Conservation (phyloP, 2,113 vertebrate species). For the Podarcis raffonei region DNA sequence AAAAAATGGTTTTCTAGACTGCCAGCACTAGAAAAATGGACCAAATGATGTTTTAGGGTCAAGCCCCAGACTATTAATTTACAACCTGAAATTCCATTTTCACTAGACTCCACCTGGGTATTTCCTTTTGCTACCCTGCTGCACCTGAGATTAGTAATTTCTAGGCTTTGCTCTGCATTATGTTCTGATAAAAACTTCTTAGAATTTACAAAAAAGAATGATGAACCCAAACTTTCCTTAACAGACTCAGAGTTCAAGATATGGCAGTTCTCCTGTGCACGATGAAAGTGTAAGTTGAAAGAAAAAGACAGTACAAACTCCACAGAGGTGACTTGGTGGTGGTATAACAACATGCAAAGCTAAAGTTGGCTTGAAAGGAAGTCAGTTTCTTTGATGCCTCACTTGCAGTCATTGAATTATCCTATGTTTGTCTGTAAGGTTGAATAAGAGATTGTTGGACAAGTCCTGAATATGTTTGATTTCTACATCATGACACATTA, state of each 20-base stretch:
- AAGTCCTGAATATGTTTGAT: conserved; percentile 2
- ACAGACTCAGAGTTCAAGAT: conserved; percentile 61
- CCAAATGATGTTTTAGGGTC: neutral
- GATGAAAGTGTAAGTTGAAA: conserved; percentile 49
- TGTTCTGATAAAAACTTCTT: neutral
- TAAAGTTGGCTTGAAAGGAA: neutral
- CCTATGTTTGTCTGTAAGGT: neutral
- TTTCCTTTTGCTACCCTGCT: neutral
- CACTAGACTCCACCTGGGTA: neutral
- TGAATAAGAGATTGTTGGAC: neutral
- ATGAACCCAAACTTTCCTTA: conserved; percentile 30
- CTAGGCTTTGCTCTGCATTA: neutral
- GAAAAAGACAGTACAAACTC: conserved; percentile 5
- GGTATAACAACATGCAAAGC: neutral
- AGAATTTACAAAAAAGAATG: conserved; percentile 7
- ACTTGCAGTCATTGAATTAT: neutral
- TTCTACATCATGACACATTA: neutral
- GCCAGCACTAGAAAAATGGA: neutral
- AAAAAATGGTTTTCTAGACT: too few species aligned
- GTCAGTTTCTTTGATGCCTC: neutral
- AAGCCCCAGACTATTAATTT: neutral
- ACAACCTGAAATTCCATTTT: neutral
- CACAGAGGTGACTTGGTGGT: fast-evolving
- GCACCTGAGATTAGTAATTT: neutral
- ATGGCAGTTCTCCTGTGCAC: conserved; percentile 49